Conservation (phyloP, 2,797 vertebrate species). For the Molothrus ater region DNA sequence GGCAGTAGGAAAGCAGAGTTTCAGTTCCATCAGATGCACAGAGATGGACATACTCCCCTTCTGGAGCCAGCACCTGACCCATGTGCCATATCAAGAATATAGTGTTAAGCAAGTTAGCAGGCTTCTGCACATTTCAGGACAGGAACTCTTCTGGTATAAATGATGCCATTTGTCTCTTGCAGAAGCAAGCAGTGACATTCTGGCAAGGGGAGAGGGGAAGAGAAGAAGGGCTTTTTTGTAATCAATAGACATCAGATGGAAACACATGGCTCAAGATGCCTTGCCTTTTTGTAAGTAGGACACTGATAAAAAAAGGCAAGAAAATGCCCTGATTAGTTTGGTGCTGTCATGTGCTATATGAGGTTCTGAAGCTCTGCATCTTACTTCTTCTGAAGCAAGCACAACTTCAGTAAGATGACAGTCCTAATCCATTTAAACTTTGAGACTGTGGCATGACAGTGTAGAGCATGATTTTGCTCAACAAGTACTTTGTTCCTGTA, state of each 20-base stretch:
- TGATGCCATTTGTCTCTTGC: neutral
- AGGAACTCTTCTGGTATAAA: neutral
- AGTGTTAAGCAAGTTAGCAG: neutral
- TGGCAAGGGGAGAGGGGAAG: neutral
- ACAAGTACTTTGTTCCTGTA: neutral
- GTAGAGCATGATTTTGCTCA: neutral
- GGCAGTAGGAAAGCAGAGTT: neutral
- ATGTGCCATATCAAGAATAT: neutral
- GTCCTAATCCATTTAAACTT: neutral
- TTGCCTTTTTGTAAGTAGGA: neutral
- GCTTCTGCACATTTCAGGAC: neutral
- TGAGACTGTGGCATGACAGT: neutral
- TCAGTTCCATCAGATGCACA: neutral
- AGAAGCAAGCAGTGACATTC: neutral
- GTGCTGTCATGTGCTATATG: neutral
- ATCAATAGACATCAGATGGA: neutral
- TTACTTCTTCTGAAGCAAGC: neutral
- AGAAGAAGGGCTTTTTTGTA: neutral
- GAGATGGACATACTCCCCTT: neutral
- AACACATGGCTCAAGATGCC: neutral
- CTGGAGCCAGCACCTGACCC: neutral
- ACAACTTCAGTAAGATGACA: neutral
- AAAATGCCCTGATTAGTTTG: neutral
- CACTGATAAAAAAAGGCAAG: neutral
- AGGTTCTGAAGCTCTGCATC: neutral